Percentiles rank a stretch among this genome's conserved stretches.
Evolutionary conservation across 2,888 invertebrate genomes (phyloP).

Genomic region (Melieria omissa): DNA sequence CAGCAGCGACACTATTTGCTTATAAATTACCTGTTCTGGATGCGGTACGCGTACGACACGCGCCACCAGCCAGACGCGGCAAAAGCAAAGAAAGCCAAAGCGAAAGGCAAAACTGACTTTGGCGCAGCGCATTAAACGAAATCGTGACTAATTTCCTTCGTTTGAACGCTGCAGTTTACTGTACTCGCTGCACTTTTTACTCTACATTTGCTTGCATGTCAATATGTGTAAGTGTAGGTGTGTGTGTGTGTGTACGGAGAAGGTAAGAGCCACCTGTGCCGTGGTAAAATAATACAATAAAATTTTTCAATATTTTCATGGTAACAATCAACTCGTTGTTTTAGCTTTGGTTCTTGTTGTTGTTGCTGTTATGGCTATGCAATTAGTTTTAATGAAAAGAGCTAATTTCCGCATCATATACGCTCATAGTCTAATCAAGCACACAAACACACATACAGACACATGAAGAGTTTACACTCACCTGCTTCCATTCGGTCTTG

Average conservation of each 20-base stretch:
- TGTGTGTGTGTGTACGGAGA: too few species aligned
- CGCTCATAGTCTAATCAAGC: too few species aligned
- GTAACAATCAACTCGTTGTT: too few species aligned
- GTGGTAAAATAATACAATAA: too few species aligned
- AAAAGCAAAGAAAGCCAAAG: neutral
- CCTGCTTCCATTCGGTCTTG: conserved; percentile 92
- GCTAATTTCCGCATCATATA: too few species aligned
- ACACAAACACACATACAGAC: too few species aligned
- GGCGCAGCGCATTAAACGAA: conserved; percentile 14
- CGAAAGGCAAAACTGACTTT: neutral
- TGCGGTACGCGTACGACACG: conserved; percentile 2
- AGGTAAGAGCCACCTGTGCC: too few species aligned
- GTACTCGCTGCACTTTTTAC: neutral
- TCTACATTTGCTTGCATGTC: neutral
- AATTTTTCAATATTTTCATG: too few species aligned
- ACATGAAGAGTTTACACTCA: conserved; percentile 61
- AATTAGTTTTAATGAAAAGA: too few species aligned
- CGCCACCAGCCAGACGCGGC: neutral
- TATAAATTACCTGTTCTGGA: conserved; percentile 16
- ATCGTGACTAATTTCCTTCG: conserved; percentile 31
- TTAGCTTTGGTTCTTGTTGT: too few species aligned
- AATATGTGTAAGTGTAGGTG: too few species aligned
- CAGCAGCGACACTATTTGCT: neutral
- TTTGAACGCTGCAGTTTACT: neutral
- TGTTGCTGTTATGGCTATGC: too few species aligned